These are phyloP conservation scores for Eristalis intricaria DNA, from an alignment of 2,888 invertebrate genomes.

Conservation along the genomic window DNA sequence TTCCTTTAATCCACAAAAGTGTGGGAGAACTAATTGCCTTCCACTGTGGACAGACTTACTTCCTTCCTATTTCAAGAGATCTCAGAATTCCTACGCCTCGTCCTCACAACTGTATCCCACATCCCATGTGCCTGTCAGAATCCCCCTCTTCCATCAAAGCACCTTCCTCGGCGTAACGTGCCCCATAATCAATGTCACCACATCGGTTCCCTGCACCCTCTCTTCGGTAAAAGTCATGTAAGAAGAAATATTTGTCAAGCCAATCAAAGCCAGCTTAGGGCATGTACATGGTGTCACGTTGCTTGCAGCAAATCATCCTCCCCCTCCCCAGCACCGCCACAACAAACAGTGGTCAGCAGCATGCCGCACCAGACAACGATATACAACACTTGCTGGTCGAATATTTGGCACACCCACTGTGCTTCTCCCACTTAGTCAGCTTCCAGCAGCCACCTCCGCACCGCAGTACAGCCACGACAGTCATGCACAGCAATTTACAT, in stretches of 20 bases:
- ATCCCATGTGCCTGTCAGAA: too few relatives aligned
- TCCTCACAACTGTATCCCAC: too few relatives aligned
- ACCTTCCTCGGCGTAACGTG: background rate
- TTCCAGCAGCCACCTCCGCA: background rate
- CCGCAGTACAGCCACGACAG: background rate
- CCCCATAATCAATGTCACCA: background rate
- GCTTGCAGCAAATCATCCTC: background rate
- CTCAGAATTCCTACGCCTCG: too few relatives aligned
- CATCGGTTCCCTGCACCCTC: too few relatives aligned
- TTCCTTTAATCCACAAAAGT: too few relatives aligned
- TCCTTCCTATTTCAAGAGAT: too few relatives aligned
- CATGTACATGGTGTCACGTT: background rate
- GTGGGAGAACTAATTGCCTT: too few relatives aligned
- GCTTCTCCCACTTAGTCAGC: background rate
- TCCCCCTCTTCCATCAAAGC: too few relatives aligned
- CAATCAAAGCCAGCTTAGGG: background rate
- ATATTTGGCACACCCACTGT: slow-evolving; percentile 1
- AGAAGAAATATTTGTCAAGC: background rate
- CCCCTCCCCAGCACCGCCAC: too few relatives aligned
- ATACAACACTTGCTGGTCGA: background rate
- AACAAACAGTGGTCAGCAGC: background rate
- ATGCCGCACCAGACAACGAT: background rate
- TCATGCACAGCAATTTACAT: slow-evolving; percentile 22
- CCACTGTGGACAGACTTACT: too few relatives aligned
- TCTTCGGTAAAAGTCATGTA: background rate